phyloP scores from a whole-genome alignment of 2,888 invertebrate genomes.

The Lamproptera curius region DNA sequence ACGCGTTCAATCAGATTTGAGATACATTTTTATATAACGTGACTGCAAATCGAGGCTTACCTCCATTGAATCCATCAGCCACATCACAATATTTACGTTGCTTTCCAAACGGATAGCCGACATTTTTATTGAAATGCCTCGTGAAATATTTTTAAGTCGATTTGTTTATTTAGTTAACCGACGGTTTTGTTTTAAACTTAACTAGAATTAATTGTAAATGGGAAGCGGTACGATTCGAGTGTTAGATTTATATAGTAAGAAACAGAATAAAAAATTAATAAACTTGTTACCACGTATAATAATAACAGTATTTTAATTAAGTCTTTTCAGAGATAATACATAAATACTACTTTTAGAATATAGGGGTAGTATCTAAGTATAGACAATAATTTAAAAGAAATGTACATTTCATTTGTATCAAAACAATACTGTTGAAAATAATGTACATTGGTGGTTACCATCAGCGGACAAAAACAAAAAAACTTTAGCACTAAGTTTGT shows the following conservation, averaged over 20 bases:
- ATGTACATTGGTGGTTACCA: too few relatives aligned
- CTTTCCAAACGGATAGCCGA: background rate
- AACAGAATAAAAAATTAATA: background rate
- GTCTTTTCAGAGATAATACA: background rate
- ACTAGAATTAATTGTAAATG: background rate
- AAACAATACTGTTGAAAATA: too few relatives aligned
- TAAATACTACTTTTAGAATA: too few relatives aligned
- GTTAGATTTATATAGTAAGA: background rate
- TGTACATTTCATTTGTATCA: too few relatives aligned
- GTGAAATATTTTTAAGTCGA: background rate
- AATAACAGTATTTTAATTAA: background rate
- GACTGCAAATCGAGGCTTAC: conserved; percentile 29
- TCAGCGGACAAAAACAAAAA: too few relatives aligned
- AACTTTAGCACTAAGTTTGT: too few relatives aligned
- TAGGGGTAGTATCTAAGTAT: too few relatives aligned
- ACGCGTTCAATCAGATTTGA: conserved; percentile 28
- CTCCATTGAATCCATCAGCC: conserved; percentile 26
- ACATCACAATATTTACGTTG: conserved; percentile 21
- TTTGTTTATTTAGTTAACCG: background rate
- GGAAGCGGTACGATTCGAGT: background rate
- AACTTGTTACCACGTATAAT: background rate
- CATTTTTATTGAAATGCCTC: background rate
- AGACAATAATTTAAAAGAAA: too few relatives aligned
- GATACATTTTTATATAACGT: conserved; percentile 30
- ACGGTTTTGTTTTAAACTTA: background rate